phyloP scores from a whole-genome alignment of 2,113 vertebrate genomes.

The Raja brachyura region DNA sequence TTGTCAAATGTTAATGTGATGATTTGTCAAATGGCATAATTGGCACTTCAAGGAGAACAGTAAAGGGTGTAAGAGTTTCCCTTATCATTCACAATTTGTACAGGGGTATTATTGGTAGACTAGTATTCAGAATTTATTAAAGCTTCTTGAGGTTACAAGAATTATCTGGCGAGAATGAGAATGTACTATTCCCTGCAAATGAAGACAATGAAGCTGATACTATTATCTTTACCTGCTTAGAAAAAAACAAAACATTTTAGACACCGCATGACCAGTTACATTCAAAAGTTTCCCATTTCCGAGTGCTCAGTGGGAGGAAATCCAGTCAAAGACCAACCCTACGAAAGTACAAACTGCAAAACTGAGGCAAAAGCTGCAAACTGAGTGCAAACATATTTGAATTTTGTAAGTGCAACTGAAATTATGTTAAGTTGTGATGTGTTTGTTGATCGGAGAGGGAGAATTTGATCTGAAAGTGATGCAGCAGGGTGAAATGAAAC shows the following conservation, averaged over 20 bases:
- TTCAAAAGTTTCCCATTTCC: conserved; percentile 23
- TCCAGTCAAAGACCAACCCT: conserved; percentile 3
- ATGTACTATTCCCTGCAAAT: not conserved
- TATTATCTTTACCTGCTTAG: conserved; percentile 34
- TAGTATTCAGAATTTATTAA: not conserved
- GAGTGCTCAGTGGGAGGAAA: conserved; percentile 32
- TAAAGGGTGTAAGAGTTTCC: not conserved
- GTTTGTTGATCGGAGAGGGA: not conserved
- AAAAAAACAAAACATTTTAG: conserved; percentile 23
- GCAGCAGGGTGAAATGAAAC: not conserved
- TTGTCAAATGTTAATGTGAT: not conserved
- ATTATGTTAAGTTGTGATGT: not conserved
- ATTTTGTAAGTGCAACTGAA: not conserved
- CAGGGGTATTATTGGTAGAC: not conserved
- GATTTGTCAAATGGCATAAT: not conserved
- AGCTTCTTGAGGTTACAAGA: not conserved
- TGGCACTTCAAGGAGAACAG: not conserved
- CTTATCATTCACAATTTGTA: not conserved
- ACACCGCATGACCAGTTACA: not conserved
- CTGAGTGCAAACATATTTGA: not conserved
- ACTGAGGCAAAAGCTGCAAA: not conserved
- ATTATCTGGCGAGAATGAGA: not conserved
- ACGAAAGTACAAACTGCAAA: conserved; percentile 1
- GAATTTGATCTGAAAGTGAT: not conserved
- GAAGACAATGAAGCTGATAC: conserved; percentile 17